Percentiles rank a stretch among this genome's conserved stretches.
These are phyloP conservation scores for Mizuhopecten yessoensis DNA, from an alignment of 1,140 invertebrate species.

Conservation along the genomic window DNA sequence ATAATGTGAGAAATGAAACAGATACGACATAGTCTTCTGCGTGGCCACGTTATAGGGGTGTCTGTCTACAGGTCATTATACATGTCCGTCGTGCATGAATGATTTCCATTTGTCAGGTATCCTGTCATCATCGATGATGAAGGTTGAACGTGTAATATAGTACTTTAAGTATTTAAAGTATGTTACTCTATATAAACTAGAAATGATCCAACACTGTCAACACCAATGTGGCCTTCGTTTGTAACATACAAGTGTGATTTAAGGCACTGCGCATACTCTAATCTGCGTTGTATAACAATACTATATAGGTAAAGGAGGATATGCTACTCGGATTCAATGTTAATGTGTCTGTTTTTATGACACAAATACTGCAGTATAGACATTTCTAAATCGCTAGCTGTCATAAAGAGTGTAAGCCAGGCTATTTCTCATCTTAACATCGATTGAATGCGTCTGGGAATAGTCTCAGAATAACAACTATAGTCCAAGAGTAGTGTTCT, in stretches of 20 bases:
- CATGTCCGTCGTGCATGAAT: background rate
- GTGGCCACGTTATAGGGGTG: background rate
- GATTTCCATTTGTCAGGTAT: background rate
- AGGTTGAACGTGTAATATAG: background rate
- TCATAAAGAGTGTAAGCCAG: background rate
- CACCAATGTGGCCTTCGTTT: background rate
- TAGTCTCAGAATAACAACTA: too few species aligned
- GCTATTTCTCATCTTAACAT: background rate
- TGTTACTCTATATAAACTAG: too few species aligned
- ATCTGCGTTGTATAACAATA: background rate
- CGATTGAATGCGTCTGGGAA: too few species aligned
- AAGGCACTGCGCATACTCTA: background rate
- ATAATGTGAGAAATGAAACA: background rate
- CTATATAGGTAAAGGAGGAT: background rate
- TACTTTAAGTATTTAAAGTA: too few species aligned
- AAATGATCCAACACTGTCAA: background rate
- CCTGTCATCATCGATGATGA: constrained; percentile 15
- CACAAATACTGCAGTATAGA: background rate
- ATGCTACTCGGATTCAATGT: background rate
- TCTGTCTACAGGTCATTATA: constrained; percentile 4
- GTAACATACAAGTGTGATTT: too few species aligned
- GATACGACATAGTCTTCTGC: background rate
- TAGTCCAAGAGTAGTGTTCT: too few species aligned
- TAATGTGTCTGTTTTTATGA: background rate
- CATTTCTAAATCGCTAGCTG: background rate